A percentile compares a stretch with the other conserved stretches of the same genome.
phyloP scores from a whole-genome alignment of 2,797 vertebrate genomes.

The Saxicola maurus region DNA sequence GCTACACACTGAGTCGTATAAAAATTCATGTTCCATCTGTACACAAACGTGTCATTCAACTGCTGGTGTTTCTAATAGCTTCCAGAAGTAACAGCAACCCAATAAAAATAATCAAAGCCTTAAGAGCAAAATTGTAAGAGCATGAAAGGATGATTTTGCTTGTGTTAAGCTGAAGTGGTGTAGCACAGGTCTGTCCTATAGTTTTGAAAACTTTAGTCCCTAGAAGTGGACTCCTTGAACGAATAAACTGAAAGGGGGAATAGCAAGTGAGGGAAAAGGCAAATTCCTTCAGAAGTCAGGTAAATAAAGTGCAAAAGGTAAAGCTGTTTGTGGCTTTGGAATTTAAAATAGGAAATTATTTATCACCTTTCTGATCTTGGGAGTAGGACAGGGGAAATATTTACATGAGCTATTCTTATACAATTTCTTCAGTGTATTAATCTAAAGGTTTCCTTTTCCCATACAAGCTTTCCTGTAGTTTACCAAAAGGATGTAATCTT shows the following conservation, averaged over 20 bases:
- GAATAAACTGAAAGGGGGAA: constrained; percentile 9
- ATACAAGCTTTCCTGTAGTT: background rate
- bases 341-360: constrained; percentile 5
- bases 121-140: constrained; percentile 35
- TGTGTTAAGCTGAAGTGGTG: background rate
- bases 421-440: constrained; percentile 16
- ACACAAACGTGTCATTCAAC: constrained; percentile 51
- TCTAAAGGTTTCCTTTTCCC: background rate
- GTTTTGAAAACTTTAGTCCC: background rate
- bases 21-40: constrained; percentile 54
- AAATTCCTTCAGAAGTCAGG: constrained; percentile 1
- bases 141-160: constrained; percentile 15
- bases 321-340: background rate
- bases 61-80: constrained; percentile 51
- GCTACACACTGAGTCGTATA: constrained; percentile 17
- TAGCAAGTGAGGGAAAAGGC: background rate
- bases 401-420: background rate
- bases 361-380: background rate
- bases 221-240: background rate
- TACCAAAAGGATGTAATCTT: background rate
- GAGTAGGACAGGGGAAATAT: background rate
- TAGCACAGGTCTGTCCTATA: background rate
- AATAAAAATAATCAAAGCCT: constrained; percentile 54
- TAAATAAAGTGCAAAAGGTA: background rate
- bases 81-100: constrained; percentile 54